Conservation (phyloP, 2,113 vertebrate species). For the Pogonocichla stellata region DNA sequence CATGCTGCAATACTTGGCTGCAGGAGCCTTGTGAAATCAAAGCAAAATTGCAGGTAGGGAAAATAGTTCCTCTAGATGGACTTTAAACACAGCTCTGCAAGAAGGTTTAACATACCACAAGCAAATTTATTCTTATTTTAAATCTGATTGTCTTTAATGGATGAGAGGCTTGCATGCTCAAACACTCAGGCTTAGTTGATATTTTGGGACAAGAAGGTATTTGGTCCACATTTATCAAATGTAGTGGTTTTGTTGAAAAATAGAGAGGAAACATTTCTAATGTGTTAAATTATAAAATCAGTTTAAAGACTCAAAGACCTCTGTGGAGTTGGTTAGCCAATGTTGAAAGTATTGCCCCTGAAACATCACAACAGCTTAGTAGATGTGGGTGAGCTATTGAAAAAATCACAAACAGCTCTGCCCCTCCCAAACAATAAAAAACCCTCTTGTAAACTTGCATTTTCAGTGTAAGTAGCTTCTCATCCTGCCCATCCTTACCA, state of each 20-base stretch:
- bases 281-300: background rate
- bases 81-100: background rate
- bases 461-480: background rate
- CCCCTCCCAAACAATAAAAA: background rate
- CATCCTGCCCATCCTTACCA: background rate
- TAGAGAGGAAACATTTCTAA: background rate
- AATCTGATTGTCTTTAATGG: background rate
- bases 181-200: background rate
- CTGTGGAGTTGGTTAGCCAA: background rate
- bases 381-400: background rate
- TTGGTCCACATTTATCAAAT: background rate
- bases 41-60: background rate
- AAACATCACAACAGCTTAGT: background rate
- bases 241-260: background rate
- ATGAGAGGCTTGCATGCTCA: background rate
- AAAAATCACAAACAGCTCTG: background rate
- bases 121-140: background rate
- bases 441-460: background rate
- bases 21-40: background rate
- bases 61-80: background rate
- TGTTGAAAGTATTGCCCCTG: background rate
- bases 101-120: background rate
- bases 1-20: background rate
- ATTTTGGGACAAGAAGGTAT: background rate
- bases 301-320: background rate